These are phyloP conservation scores for Mesaphorura yosii DNA, from an alignment of 1,140 invertebrate species.

Conservation along the genomic window DNA sequence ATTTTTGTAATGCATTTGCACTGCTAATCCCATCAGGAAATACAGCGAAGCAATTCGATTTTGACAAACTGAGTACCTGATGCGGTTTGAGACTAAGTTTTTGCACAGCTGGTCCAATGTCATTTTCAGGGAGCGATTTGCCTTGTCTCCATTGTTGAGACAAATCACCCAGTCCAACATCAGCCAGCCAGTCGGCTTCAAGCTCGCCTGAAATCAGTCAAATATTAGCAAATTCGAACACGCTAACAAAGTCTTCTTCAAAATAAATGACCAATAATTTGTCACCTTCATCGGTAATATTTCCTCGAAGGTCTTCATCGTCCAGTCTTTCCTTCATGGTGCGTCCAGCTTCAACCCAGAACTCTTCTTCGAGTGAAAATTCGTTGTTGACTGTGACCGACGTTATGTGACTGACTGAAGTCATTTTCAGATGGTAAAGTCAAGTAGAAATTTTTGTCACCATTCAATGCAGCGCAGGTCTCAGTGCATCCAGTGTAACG, in stretches of 20 bases:
- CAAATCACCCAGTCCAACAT: slow-evolving; percentile 47
- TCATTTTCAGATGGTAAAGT: too few relatives aligned
- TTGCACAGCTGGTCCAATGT: slow-evolving; percentile 45
- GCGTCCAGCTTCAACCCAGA: slow-evolving; percentile 31
- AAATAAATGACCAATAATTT: neutral
- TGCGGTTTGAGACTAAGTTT: slow-evolving; percentile 44
- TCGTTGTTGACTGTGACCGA: slow-evolving; percentile 19
- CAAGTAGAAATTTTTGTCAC: too few relatives aligned
- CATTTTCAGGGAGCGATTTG: slow-evolving; percentile 46
- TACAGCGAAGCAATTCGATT: too few relatives aligned
- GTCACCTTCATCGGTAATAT: slow-evolving; percentile 29
- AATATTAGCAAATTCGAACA: neutral
- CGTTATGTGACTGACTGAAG: too few relatives aligned
- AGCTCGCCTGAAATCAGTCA: slow-evolving; percentile 9
- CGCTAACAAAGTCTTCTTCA: neutral
- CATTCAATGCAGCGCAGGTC: too few relatives aligned
- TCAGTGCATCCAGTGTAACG: too few relatives aligned
- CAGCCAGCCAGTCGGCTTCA: slow-evolving; percentile 47
- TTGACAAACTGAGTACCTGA: slow-evolving; percentile 21
- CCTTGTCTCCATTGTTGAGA: slow-evolving; percentile 48
- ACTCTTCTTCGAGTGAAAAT: slow-evolving; percentile 26
- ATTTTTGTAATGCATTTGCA: too few relatives aligned
- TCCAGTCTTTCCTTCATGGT: slow-evolving; percentile 24
- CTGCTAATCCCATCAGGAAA: too few relatives aligned
- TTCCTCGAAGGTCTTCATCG: slow-evolving; percentile 30